A percentile compares a stretch with the other conserved stretches of the same genome.
These are phyloP conservation scores for Mythimna vitellina DNA, from an alignment of 2,888 invertebrate genomes.

Conservation along the genomic window DNA sequence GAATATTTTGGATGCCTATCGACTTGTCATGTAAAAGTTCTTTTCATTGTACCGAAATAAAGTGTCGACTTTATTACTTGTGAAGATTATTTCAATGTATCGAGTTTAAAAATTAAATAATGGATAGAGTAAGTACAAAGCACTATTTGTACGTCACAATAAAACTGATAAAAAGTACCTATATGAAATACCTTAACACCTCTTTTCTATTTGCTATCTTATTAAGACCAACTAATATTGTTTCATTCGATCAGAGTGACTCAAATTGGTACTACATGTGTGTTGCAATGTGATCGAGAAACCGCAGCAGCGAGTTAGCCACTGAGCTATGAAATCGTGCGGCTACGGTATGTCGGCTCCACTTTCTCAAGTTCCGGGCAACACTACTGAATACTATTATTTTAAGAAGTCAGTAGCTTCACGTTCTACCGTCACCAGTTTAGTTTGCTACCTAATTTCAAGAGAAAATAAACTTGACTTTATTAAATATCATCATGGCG, in stretches of 20 bases:
- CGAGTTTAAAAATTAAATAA: neutral
- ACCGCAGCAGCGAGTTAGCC: constrained; percentile 80
- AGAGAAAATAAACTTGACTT: neutral
- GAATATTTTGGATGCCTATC: too few relatives aligned
- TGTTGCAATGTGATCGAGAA: constrained; percentile 81
- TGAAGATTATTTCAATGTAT: neutral
- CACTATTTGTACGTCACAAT: neutral
- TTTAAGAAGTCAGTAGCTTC: constrained; percentile 38
- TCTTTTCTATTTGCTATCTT: neutral
- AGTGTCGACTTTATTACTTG: neutral
- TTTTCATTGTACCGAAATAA: too few relatives aligned
- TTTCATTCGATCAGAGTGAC: constrained; percentile 47
- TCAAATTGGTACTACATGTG: constrained; percentile 58
- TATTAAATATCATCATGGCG: neutral
- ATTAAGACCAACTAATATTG: constrained; percentile 36
- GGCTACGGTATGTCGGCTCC: constrained; percentile 83
- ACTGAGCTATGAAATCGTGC: constrained; percentile 88
- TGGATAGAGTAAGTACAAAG: neutral
- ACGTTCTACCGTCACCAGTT: neutral
- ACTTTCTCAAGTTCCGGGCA: constrained; percentile 83
- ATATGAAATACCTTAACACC: too few relatives aligned
- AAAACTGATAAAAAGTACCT: neutral
- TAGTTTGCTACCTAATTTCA: neutral
- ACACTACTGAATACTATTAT: constrained; percentile 49
- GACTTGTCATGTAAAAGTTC: too few relatives aligned